Conservation (phyloP, 1,140 invertebrate genomes). For the Panulirus ornatus region DNA sequence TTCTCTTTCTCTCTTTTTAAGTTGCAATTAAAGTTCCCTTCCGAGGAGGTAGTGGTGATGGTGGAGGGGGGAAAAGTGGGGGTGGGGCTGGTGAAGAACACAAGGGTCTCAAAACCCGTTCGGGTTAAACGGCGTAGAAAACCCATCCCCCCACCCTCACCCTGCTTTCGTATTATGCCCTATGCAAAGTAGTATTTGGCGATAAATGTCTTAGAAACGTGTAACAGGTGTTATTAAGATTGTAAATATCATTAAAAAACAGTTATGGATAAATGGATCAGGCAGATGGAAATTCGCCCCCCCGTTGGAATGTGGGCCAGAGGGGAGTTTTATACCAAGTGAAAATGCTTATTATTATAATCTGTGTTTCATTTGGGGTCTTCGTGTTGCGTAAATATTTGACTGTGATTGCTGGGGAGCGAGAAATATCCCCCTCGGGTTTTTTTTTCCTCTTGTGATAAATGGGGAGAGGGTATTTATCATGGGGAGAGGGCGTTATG, state of each 20-base stretch:
- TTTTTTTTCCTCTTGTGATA: conserved; percentile 37
- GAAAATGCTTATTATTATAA: conserved; percentile 71
- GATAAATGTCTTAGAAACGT: conserved; percentile 59
- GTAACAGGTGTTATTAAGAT: conserved; percentile 71
- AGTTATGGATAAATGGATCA: conserved; percentile 70
- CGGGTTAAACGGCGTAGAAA: conserved; percentile 47
- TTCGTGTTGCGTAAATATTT: conserved; percentile 59
- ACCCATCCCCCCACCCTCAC: too few species aligned
- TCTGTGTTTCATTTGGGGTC: conserved; percentile 62
- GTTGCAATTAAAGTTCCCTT: conserved; percentile 19
- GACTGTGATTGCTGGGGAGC: conserved; percentile 57
- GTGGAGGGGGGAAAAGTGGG: too few species aligned
- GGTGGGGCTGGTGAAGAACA: background rate
- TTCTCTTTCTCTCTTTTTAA: conserved; percentile 12
- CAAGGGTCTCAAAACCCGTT: too few species aligned
- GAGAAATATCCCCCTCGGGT: background rate
- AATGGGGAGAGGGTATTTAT: conserved; percentile 52
- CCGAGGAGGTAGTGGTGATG: too few species aligned
- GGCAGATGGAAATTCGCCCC: conserved; percentile 58
- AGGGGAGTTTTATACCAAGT: conserved; percentile 65
- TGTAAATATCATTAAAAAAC: conserved; percentile 71
- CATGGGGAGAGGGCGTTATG: conserved; percentile 38
- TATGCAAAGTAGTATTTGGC: conserved; percentile 57
- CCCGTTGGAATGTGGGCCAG: conserved; percentile 62
- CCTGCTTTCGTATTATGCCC: conserved; percentile 45